Evolutionary conservation across 2,797 vertebrate genomes (phyloP).

Genomic region (Mycteria americana): DNA sequence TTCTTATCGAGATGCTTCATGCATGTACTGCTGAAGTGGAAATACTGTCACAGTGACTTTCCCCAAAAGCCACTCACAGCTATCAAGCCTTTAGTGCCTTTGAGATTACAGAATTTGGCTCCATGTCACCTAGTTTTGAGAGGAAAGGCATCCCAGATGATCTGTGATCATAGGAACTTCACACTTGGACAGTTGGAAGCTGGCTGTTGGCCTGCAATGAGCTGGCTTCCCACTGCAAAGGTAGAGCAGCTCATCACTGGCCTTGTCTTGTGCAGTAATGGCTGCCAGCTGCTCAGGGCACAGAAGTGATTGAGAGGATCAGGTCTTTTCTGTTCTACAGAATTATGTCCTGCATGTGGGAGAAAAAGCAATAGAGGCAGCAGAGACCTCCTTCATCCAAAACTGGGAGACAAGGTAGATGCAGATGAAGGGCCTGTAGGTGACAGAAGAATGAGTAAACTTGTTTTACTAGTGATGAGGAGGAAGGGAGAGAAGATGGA

Average conservation of each 20-base stretch:
- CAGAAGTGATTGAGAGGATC: not conserved
- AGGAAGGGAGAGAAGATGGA: not conserved
- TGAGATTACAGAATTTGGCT: conserved; percentile 38
- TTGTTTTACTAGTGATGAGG: not conserved
- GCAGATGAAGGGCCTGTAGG: not conserved
- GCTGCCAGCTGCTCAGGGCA: not conserved
- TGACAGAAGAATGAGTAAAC: not conserved
- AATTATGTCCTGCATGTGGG: not conserved
- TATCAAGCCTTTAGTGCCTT: conserved; percentile 10
- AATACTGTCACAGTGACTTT: not conserved
- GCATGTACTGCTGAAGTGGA: not conserved
- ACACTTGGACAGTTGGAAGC: conserved; percentile 49
- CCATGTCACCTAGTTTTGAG: conserved; percentile 35
- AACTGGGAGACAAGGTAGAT: not conserved
- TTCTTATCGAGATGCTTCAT: not conserved
- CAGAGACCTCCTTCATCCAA: not conserved
- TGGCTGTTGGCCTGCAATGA: conserved; percentile 10
- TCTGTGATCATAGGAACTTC: conserved; percentile 61
- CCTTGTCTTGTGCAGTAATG: not conserved
- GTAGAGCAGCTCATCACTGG: not conserved
- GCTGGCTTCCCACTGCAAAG: not conserved
- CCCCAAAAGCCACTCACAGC: not conserved
- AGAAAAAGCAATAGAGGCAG: not conserved
- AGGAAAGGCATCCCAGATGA: conserved; percentile 57
- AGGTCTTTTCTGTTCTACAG: not conserved